These are phyloP conservation scores for Harpalus rubripes DNA, from an alignment of 2,888 invertebrate genomes.

Conservation along the genomic window DNA sequence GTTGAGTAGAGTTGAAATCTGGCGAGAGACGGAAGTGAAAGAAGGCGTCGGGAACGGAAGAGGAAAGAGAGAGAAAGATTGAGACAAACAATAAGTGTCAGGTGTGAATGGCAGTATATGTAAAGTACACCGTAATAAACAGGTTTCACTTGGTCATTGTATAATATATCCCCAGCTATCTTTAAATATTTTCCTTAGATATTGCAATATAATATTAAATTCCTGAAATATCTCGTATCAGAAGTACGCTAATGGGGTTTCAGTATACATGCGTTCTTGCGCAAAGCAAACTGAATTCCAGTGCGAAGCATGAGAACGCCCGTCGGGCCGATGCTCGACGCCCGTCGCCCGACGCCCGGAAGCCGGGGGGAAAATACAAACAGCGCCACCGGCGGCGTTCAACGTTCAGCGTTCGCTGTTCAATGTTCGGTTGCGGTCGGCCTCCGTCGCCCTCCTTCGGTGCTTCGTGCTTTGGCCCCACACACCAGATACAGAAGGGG, in stretches of 20 bases:
- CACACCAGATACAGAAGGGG: constrained; percentile 22
- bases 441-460: constrained; percentile 29
- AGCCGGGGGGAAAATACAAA: constrained; percentile 27
- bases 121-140: constrained; percentile 58
- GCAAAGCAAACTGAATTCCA: constrained; percentile 65
- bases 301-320: constrained; percentile 54
- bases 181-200: constrained; percentile 65
- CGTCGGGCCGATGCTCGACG: constrained; percentile 8
- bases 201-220: constrained; percentile 71
- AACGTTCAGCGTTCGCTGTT: not conserved
- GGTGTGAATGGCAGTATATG: constrained; percentile 43
- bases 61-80: constrained; percentile 26
- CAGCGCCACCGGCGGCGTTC: constrained; percentile 34
- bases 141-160: constrained; percentile 59
- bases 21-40: constrained; percentile 21
- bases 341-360: not conserved
- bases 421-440: constrained; percentile 36
- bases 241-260: constrained; percentile 69
- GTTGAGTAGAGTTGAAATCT: not conserved
- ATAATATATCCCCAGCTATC: constrained; percentile 60
- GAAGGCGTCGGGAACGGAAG: constrained; percentile 33
- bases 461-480: constrained; percentile 53
- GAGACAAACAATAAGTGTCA: constrained; percentile 53
- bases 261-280: constrained; percentile 63
- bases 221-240: constrained; percentile 72